These are phyloP conservation scores for Nymphalis urticae DNA, from an alignment of 2,888 invertebrate genomes.

Conservation along the genomic window DNA sequence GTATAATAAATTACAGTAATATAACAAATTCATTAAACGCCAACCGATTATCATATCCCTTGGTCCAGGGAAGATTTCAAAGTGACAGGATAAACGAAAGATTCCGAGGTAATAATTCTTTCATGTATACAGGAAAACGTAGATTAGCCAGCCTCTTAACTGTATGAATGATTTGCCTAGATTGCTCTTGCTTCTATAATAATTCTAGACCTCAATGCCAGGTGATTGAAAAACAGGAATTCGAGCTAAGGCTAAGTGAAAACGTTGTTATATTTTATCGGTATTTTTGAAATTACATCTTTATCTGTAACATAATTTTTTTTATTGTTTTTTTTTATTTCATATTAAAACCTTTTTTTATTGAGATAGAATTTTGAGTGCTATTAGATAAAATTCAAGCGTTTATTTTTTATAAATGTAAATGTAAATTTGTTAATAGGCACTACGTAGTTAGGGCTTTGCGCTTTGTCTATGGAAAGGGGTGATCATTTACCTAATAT, in stretches of 20 bases:
- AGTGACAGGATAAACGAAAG: conserved; percentile 34
- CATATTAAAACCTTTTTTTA: no score
- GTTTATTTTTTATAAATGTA: not conserved
- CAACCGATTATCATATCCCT: conserved; percentile 24
- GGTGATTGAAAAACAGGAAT: conserved; percentile 10
- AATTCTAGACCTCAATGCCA: conserved; percentile 14
- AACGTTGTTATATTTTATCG: not conserved
- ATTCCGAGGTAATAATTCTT: conserved; percentile 33
- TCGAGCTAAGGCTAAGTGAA: not conserved
- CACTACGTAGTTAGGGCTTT: no score
- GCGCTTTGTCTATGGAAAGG: no score
- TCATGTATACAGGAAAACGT: conserved; percentile 34
- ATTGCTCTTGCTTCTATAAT: conserved; percentile 28
- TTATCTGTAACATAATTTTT: no score
- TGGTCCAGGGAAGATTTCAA: conserved; percentile 18
- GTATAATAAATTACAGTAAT: conserved; percentile 24
- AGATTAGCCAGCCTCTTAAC: conserved; percentile 27
- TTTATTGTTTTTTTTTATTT: no score
- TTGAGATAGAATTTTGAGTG: no score
- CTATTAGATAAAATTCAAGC: not conserved
- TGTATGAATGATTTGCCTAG: conserved; percentile 27
- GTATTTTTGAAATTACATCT: no score
- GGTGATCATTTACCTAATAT: no score
- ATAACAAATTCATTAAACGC: conserved; percentile 29
- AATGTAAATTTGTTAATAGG: no score